Evolutionary conservation across 2,113 vertebrate species (phyloP).

Genomic region (Tiliqua scincoides): DNA sequence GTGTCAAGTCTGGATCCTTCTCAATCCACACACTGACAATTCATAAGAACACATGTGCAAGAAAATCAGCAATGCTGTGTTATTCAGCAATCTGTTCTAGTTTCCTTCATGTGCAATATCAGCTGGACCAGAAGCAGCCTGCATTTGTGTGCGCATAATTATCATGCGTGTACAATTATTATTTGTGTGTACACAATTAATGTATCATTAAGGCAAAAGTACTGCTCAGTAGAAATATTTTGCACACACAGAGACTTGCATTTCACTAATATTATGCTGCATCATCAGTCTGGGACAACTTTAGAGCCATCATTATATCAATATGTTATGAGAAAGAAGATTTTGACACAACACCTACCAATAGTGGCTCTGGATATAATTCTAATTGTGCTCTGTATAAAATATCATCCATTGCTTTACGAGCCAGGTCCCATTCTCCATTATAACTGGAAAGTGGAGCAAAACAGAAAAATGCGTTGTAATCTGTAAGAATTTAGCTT

Average conservation of each 20-base stretch:
- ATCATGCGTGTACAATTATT: not conserved
- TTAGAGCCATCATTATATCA: not conserved
- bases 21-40: not conserved
- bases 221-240: not conserved
- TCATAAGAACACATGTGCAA: constrained; percentile 13
- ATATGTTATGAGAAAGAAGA: not conserved
- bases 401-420: constrained; percentile 94
- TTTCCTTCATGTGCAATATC: not conserved
- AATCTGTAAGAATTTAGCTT: too few species aligned
- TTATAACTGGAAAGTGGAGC: constrained; percentile 84
- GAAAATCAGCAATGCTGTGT: not conserved
- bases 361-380: constrained; percentile 92
- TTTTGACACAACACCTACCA: constrained; percentile 82
- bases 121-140: not conserved
- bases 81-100: not conserved
- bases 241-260: not conserved
- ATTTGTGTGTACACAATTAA: too few species aligned
- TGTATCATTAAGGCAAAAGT: not conserved
- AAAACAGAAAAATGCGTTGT: not conserved
- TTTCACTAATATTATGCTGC: not conserved
- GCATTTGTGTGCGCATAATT: not conserved
- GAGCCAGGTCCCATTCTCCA: constrained; percentile 93
- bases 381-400: constrained; percentile 95
- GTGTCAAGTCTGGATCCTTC: not conserved
- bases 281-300: not conserved